Conservation (phyloP, 2,113 vertebrate species). For the Oenanthe melanoleuca region DNA sequence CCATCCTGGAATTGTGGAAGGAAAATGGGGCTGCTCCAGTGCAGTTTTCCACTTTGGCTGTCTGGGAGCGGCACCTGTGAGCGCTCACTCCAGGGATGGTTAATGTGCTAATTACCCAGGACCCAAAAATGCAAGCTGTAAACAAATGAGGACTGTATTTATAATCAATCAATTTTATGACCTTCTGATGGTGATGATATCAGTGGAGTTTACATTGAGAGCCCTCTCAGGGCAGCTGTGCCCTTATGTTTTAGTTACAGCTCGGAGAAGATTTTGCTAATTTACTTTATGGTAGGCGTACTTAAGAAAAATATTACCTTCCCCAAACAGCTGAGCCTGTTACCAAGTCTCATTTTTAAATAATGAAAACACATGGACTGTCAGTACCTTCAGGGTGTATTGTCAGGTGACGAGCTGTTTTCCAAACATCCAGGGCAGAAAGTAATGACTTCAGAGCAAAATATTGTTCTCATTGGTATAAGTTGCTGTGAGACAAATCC, state of each 20-base stretch:
- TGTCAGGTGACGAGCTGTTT: slow-evolving; percentile 63
- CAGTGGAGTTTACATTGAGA: slow-evolving; percentile 92
- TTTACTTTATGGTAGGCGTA: slow-evolving; percentile 69
- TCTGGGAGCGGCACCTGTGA: slow-evolving; percentile 87
- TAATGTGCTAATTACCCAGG: slow-evolving; percentile 87
- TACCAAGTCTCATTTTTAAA: slow-evolving; percentile 17
- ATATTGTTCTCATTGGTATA: slow-evolving; percentile 66
- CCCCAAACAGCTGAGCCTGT: slow-evolving; percentile 51
- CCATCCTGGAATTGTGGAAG: background rate
- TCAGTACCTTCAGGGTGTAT: slow-evolving; percentile 61
- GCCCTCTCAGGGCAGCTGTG: slow-evolving; percentile 90
- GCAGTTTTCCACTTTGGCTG: slow-evolving; percentile 10
- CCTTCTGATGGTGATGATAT: slow-evolving; percentile 98
- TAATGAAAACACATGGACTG: slow-evolving; percentile 54
- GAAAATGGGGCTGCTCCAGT: background rate
- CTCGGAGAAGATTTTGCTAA: slow-evolving; percentile 65
- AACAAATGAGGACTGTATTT: slow-evolving; percentile 96
- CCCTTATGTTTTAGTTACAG: slow-evolving; percentile 76
- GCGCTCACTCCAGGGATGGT: slow-evolving; percentile 92
- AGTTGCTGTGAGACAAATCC: slow-evolving; percentile 64
- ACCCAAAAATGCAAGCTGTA: slow-evolving; percentile 96
- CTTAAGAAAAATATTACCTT: slow-evolving; percentile 72
- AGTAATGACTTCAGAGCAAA: slow-evolving; percentile 67
- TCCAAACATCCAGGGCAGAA: slow-evolving; percentile 39
- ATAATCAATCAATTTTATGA: slow-evolving; percentile 99